Base-by-base conservation (phyloP, 2,888 invertebrate species). In the Microctonus aethiopoides region DNA sequence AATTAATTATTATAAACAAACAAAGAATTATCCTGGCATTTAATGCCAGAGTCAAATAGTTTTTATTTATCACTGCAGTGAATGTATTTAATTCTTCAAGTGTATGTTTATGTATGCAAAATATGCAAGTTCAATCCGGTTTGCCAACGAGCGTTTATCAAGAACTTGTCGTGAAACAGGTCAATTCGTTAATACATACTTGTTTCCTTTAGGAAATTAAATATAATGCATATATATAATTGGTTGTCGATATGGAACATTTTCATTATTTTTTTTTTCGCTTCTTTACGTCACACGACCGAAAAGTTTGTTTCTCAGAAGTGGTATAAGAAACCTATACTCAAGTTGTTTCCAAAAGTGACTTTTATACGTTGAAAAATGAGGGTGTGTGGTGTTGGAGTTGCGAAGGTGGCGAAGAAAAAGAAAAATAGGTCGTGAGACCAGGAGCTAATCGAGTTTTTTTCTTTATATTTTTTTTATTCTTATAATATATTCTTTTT, bases 121-220 rank as follows among this genome's bases (percentile, higher is more conserved):
- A 10, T 4, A 46, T 2, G n/a, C 39, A 22, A 68, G 41, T 54
- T 39, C 54, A 56, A 69, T 63, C 56, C 51, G 60, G 61, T 73
- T 66, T 60, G 24, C 39, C 39, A 51, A 16, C 29, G 51, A 62
- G 60, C 24, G 60, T 66, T 73, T 67, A 68, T 73, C 63, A 66
- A 63, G 54, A 51, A 70, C 60, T n/a, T n/a, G n/a, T 64, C 46
- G 68, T 16, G 54, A 26, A 57, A 64, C 64, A 29, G 56, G 52
- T 62, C 71, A 60, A 71, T 71, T 73, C 63, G 46, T 68, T 65
- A 71, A 60, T 52, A 54, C 16, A 32, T 36, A n/a, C 51, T 16
- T 20, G 56, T 52, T 54, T 66, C 34, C 46, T 66, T 59, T 32
- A 52, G 41, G 63, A 62, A 51, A 64, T 52, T 41, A n/a, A 29